Percentiles rank a stretch among this genome's conserved stretches.
phyloP scores from a whole-genome alignment of 2,797 vertebrate species.

The Enoplosus armatus region DNA sequence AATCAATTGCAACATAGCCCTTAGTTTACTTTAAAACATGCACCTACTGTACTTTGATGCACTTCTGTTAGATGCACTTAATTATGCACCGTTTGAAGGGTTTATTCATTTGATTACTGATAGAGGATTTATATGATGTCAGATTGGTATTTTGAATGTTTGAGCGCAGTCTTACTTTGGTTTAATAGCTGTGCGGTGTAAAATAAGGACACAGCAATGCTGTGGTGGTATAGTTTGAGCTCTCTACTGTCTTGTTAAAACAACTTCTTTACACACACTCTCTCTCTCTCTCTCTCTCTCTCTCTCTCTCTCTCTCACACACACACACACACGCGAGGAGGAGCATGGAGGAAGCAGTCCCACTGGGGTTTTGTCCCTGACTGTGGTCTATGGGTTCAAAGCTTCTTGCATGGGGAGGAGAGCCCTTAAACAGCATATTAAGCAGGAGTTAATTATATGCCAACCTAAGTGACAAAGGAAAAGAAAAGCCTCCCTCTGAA shows the following conservation, averaged over 20 bases:
- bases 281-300: too few species aligned
- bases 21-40: neutral
- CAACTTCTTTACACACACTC: slow-evolving; percentile 47
- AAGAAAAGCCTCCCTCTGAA: slow-evolving; percentile 85
- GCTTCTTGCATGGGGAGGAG: slow-evolving; percentile 84
- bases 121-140: neutral
- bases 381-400: slow-evolving; percentile 87
- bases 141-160: slow-evolving; percentile 1
- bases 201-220: slow-evolving; percentile 24
- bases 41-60: neutral
- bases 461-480: slow-evolving; percentile 86
- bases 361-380: slow-evolving; percentile 84
- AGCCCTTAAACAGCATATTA: slow-evolving; percentile 89
- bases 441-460: slow-evolving; percentile 91
- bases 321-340: slow-evolving; percentile 54
- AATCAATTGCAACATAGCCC: neutral
- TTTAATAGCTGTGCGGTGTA: slow-evolving; percentile 4
- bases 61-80: neutral
- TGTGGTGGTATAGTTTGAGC: slow-evolving; percentile 17
- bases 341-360: slow-evolving; percentile 78
- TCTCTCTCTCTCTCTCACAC: too few species aligned
- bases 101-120: slow-evolving; percentile 4
- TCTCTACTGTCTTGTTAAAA: slow-evolving; percentile 61
- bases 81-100: neutral
- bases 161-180: slow-evolving; percentile 5